phyloP scores from a whole-genome alignment of 2,113 vertebrate species.

The Entelurus aequoreus region DNA sequence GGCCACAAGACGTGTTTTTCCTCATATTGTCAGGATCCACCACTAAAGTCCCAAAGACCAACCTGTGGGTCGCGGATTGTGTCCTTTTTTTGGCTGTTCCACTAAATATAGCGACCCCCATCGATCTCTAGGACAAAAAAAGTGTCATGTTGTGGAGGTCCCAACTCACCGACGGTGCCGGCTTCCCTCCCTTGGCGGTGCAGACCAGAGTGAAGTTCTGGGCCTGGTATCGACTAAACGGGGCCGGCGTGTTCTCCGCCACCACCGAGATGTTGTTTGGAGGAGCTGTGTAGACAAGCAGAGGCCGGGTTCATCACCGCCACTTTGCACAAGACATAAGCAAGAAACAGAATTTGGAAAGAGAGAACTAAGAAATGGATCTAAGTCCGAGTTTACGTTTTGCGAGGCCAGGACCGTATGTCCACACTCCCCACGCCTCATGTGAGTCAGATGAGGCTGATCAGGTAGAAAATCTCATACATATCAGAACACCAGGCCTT shows the following conservation, averaged over 20 bases:
- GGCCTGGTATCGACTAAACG: slow-evolving; percentile 94
- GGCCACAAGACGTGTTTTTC: too few relatives aligned
- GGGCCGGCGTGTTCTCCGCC: slow-evolving; percentile 83
- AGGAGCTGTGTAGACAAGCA: slow-evolving; percentile 75
- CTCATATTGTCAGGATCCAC: too few relatives aligned
- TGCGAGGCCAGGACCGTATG: slow-evolving; percentile 31
- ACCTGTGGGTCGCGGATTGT: too few relatives aligned
- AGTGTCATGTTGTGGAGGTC: neutral
- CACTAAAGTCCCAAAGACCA: too few relatives aligned
- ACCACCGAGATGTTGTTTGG: slow-evolving; percentile 91
- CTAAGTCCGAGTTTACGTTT: too few relatives aligned
- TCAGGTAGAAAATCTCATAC: slow-evolving; percentile 57
- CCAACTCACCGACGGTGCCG: slow-evolving; percentile 82
- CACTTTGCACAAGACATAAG: neutral
- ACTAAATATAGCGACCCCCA: too few relatives aligned
- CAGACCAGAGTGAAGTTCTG: slow-evolving; percentile 97
- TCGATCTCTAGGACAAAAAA: neutral
- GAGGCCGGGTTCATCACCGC: neutral
- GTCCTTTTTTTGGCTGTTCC: too few relatives aligned
- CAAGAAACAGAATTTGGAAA: slow-evolving; percentile 7
- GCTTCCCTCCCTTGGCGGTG: slow-evolving; percentile 91
- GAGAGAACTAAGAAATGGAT: neutral
- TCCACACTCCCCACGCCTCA: slow-evolving; percentile 34
- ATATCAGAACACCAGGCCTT: slow-evolving; percentile 51
- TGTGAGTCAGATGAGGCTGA: slow-evolving; percentile 44